Evolutionary conservation across 1,140 invertebrate species (phyloP), one percentile per base, ranked within the genome.

Genomic region (Dolichoris vasculosae): DNA sequence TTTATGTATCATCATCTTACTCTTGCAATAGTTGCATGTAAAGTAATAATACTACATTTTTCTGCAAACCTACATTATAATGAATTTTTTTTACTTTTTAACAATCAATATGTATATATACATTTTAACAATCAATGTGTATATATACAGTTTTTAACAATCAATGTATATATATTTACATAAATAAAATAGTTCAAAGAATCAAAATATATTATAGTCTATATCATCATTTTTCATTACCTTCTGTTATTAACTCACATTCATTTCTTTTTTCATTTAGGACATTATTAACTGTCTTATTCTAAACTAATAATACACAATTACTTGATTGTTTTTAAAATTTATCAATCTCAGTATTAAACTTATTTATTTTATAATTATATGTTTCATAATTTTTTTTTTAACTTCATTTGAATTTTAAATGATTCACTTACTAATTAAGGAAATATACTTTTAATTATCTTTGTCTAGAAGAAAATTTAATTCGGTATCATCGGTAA

Each of bases 171-270:
- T 84, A 85, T 82, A 88, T 85, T 83, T 88, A 64, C 73, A 88
- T 91, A 90, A 90, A 84, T 89, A 91, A 91, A 90, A 91, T 91
- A 90, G 82, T 88, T 86, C 84, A 90, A 76, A 82, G 87, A 88
- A 89, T 90, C 63, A 87, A 89, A 91, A 89, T 90, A 89, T 84
- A 87, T 87, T 88, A 86, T 88, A 75, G 59, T 86, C 40, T 77
- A 82, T 46, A 48, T 8, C 32, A 43, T 40, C 82, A 86, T 83
- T 43, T 73, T n/a, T 71, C 35, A 3, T 64, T n/a, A 30, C 8
- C 11, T 32, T 67, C 13, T 32, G 9, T 87, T 64, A 35, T 59
- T 55, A 26, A 26, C 20, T 51, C 26, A 48, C 71, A 38, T 71
- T 67, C 82, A 83, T 78, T 32, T 77, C 7, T 76, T 17, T 30